Evolutionary conservation across 2,888 invertebrate genomes (phyloP).

Genomic region (Pammene aurita): DNA sequence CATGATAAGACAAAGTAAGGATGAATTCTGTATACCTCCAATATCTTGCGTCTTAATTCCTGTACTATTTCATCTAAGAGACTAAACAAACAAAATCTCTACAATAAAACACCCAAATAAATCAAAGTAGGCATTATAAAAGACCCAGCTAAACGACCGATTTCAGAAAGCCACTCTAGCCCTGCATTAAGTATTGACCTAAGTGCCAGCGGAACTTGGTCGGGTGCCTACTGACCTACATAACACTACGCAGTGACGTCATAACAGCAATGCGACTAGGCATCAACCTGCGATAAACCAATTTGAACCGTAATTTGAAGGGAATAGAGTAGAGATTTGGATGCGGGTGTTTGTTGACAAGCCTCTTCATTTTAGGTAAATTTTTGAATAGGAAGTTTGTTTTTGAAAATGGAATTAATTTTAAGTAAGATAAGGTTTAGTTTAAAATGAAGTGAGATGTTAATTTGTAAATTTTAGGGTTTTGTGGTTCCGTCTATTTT

Average conservation of each 20-base stretch:
- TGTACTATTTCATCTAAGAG: neutral
- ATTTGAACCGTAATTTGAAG: conserved; percentile 49
- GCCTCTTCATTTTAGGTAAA: conserved; percentile 14
- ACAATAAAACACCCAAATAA: conserved; percentile 27
- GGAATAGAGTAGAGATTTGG: conserved; percentile 46
- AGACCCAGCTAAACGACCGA: conserved; percentile 6
- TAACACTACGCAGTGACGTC: conserved; percentile 69
- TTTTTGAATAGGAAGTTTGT: conserved; percentile 40
- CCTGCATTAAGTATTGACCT: conserved; percentile 38
- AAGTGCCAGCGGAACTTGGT: conserved; percentile 24
- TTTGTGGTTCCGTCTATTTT: conserved; percentile 9
- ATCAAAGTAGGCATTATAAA: conserved; percentile 25
- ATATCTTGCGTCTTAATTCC: too few relatives aligned
- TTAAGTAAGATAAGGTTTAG: conserved; percentile 3
- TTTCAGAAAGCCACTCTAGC: conserved; percentile 20
- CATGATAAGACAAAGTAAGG: too few relatives aligned
- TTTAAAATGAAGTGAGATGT: neutral
- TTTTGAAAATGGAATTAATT: conserved; percentile 16
- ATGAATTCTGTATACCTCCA: too few relatives aligned
- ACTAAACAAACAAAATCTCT: neutral
- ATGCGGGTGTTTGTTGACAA: conserved; percentile 8
- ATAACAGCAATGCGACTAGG: conserved; percentile 69
- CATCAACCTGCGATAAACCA: conserved; percentile 47
- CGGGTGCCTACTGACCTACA: conserved; percentile 64
- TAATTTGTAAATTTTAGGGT: conserved; percentile 10